phyloP scores from a whole-genome alignment of 92 coral and sea anemone species.

The Phenganax subtilis region DNA sequence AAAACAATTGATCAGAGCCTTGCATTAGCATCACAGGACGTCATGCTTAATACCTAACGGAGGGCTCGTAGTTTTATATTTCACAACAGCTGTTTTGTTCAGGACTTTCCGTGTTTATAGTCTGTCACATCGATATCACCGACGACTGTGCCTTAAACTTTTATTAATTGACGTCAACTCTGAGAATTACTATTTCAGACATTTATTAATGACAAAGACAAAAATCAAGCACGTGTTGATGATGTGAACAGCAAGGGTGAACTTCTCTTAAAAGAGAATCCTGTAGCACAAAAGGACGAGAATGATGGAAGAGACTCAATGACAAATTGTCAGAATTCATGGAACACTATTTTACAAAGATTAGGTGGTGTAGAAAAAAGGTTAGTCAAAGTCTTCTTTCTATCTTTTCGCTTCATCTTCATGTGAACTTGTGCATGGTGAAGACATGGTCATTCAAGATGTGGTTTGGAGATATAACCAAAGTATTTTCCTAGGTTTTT shows the following conservation, averaged over 20 bases:
- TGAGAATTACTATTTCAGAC: background rate
- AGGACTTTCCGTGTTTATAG: background rate
- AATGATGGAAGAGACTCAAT: background rate
- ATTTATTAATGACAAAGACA: slow-evolving; percentile 21
- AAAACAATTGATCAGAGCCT: too few relatives aligned
- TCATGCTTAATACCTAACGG: too few relatives aligned
- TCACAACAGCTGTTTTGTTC: background rate
- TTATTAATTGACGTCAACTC: too few relatives aligned
- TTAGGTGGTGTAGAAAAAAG: slow-evolving; percentile 16
- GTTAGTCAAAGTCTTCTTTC: background rate
- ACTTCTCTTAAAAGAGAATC: slow-evolving; percentile 21
- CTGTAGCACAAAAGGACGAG: slow-evolving; percentile 31
- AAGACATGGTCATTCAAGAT: too few relatives aligned
- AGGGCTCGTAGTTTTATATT: too few relatives aligned
- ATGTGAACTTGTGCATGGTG: too few relatives aligned
- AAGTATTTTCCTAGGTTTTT: too few relatives aligned
- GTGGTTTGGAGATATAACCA: too few relatives aligned
- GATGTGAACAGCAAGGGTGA: slow-evolving; percentile 5
- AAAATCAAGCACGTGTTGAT: slow-evolving; percentile 34
- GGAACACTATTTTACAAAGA: slow-evolving; percentile 21
- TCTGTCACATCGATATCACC: too few relatives aligned
- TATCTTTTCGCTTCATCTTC: too few relatives aligned
- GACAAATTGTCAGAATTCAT: slow-evolving; percentile 11
- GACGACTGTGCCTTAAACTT: too few relatives aligned
- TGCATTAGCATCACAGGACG: too few relatives aligned